phyloP scores from a whole-genome alignment of 2,797 vertebrate species.

The Chrosomus eos region DNA sequence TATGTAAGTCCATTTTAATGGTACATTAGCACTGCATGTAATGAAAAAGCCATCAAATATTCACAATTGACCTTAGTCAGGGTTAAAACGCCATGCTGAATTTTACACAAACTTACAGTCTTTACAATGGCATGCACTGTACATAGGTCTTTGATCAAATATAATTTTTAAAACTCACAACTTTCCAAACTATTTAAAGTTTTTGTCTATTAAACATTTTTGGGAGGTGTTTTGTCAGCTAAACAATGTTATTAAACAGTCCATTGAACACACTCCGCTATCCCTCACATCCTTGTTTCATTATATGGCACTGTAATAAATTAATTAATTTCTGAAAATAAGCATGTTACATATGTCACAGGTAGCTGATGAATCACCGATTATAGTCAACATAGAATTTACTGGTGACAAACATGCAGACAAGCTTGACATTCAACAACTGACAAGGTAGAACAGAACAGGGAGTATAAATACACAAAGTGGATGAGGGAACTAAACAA shows the following conservation, averaged over 20 bases:
- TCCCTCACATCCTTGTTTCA: neutral
- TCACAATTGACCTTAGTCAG: neutral
- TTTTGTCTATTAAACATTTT: neutral
- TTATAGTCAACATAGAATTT: no score
- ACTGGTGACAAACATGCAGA: no score
- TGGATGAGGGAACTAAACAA: no score
- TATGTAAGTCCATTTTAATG: neutral
- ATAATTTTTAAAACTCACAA: neutral
- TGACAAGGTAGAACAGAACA: no score
- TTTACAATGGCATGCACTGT: neutral
- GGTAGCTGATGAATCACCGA: no score
- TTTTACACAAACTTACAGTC: neutral
- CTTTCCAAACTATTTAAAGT: neutral
- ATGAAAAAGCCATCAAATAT: neutral
- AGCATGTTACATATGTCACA: no score
- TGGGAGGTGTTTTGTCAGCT: neutral
- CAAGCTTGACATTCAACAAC: no score
- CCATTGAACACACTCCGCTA: no score
- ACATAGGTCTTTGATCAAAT: neutral
- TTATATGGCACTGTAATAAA: neutral
- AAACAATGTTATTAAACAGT: neutral
- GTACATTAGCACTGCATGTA: neutral
- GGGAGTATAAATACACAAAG: no score
- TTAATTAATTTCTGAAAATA: neutral
- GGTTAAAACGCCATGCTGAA: neutral